A percentile compares a stretch with the other conserved stretches of the same genome.
Conservation (phyloP, 2,797 vertebrate genomes). For the Macroramphosus scolopax region DNA sequence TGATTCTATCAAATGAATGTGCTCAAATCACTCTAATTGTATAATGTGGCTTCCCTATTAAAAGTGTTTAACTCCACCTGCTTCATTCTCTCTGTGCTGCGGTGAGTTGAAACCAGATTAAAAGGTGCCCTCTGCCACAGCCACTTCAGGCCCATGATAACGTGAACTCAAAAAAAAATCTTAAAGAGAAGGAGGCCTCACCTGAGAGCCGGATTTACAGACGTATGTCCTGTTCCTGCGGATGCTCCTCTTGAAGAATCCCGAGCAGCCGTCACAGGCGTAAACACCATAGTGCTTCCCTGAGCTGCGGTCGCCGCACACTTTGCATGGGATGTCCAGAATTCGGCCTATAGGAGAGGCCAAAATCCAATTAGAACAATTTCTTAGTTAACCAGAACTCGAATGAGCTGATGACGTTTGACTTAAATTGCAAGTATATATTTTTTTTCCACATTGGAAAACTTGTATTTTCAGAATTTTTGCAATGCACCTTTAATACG, state of each 20-base stretch:
- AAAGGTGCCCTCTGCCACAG: not conserved
- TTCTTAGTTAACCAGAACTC: too few relatives aligned
- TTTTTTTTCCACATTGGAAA: too few relatives aligned
- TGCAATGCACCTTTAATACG: too few relatives aligned
- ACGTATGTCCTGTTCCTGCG: constrained; percentile 95
- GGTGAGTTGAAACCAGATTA: not conserved
- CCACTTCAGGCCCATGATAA: not conserved
- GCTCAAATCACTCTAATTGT: not conserved
- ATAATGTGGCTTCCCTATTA: not conserved
- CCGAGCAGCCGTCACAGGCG: constrained; percentile 96
- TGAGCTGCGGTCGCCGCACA: constrained; percentile 96
- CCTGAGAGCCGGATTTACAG: constrained; percentile 99
- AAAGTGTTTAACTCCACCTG: not conserved
- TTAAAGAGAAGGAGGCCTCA: constrained; percentile 58
- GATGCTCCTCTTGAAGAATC: constrained; percentile 99
- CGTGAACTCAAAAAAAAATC: too few relatives aligned
- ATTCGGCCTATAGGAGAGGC: constrained; percentile 88
- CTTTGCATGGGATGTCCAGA: constrained; percentile 98
- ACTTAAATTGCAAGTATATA: too few relatives aligned
- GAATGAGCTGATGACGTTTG: too few relatives aligned
- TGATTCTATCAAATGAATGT: not conserved
- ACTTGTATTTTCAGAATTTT: too few relatives aligned
- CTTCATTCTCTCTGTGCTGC: not conserved
- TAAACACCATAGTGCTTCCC: constrained; percentile 98
- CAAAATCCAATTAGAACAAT: constrained; percentile 2